These are phyloP conservation scores for Silurus glanis DNA, from an alignment of 2,113 vertebrate species.

Conservation along the genomic window DNA sequence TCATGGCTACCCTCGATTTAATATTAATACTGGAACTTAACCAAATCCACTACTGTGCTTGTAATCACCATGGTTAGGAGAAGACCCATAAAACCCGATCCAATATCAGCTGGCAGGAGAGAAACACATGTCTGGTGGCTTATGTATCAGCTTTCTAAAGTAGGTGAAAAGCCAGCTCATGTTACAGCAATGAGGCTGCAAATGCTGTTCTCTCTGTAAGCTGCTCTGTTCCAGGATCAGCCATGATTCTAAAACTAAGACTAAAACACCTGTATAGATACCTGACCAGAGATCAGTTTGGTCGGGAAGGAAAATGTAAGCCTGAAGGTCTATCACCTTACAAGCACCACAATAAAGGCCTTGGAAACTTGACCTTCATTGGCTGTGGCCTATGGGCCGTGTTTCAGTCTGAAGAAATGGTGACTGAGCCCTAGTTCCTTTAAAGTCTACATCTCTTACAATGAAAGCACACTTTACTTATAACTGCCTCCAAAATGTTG, in stretches of 20 bases:
- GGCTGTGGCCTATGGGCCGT: constrained; percentile 1
- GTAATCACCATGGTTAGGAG: neutral
- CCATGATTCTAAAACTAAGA: neutral
- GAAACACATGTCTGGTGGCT: constrained; percentile 9
- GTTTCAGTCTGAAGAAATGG: neutral
- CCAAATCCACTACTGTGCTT: neutral
- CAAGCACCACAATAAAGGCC: constrained; percentile 40
- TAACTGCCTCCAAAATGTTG: neutral
- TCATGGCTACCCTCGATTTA: neutral
- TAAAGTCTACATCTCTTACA: neutral
- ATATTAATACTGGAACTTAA: neutral
- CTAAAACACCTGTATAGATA: neutral
- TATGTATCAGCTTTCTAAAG: constrained; percentile 30
- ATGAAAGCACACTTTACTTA: neutral
- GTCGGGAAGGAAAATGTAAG: constrained; percentile 5
- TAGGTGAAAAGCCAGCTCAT: constrained; percentile 43
- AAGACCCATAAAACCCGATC: constrained; percentile 12
- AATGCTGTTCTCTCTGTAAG: neutral
- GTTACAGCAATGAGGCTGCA: constrained; percentile 29
- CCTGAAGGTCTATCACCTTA: constrained; percentile 47
- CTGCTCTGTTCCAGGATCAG: neutral
- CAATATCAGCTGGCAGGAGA: constrained; percentile 26
- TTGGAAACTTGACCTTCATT: constrained; percentile 46
- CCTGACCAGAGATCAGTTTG: constrained; percentile 20
- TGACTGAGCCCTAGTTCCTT: neutral